Percentiles rank a stretch among this genome's conserved stretches.
Evolutionary conservation across 92 coral and sea anemone species (phyloP).

Genomic region (Anthopleura xanthogrammica): DNA sequence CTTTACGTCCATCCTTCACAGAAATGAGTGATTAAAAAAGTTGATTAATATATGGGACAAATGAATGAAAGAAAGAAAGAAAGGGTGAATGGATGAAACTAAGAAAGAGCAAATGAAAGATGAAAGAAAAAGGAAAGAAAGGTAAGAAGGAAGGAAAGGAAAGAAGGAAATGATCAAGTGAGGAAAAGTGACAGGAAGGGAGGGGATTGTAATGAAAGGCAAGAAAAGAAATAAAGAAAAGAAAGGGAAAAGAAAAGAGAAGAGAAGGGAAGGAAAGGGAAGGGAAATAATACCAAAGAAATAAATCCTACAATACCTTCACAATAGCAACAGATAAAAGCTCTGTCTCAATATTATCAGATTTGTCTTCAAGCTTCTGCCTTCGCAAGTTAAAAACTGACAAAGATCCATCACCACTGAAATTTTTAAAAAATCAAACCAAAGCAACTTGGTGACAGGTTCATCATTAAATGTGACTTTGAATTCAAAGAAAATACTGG

Average conservation of each 20-base stretch:
- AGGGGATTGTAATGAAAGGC: not conserved
- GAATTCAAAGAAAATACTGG: too few relatives aligned
- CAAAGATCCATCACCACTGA: conserved; percentile 95
- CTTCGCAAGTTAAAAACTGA: conserved; percentile 84
- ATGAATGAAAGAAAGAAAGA: not conserved
- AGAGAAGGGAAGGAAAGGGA: not conserved
- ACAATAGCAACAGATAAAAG: conserved; percentile 83
- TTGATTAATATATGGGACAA: not conserved
- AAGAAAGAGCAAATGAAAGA: not conserved
- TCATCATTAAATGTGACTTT: too few relatives aligned
- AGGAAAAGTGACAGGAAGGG: not conserved
- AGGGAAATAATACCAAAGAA: not conserved
- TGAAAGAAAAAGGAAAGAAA: not conserved
- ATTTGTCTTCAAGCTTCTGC: conserved; percentile 79
- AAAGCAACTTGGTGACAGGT: not conserved
- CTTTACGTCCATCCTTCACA: conserved; percentile 79
- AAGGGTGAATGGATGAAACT: not conserved
- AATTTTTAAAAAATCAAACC: not conserved
- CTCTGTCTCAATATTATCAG: conserved; percentile 94
- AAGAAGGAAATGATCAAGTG: not conserved
- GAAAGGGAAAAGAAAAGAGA: not conserved
- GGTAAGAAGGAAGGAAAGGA: not conserved
- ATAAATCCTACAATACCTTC: conserved; percentile 47
- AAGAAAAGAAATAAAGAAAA: not conserved
- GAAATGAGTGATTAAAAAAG: too few relatives aligned